A percentile compares a stretch with the other conserved stretches of the same genome.
These are phyloP conservation scores for Neodiprion fabricii DNA, from an alignment of 1,140 invertebrate species.

Conservation along the genomic window DNA sequence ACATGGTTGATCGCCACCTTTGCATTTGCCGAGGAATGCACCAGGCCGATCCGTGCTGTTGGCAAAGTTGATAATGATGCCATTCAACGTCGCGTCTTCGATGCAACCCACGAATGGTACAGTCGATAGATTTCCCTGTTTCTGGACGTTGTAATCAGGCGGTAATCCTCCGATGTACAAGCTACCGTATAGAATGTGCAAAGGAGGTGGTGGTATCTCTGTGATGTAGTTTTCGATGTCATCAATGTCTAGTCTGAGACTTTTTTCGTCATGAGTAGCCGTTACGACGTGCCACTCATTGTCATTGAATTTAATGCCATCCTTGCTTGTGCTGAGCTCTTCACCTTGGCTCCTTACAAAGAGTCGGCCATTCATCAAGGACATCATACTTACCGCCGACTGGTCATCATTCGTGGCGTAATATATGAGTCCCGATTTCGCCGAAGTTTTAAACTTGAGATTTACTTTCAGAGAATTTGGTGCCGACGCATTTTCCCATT, in stretches of 20 bases:
- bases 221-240: conserved; percentile 72
- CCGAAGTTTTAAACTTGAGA: conserved; percentile 88
- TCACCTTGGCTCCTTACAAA: conserved; percentile 73
- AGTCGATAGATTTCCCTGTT: conserved; percentile 49
- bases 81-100: conserved; percentile 85
- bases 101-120: conserved; percentile 82
- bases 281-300: conserved; percentile 93
- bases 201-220: conserved; percentile 63
- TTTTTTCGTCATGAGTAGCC: conserved; percentile 71
- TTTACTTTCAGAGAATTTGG: conserved; percentile 75
- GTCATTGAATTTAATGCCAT: conserved; percentile 78
- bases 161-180: conserved; percentile 89
- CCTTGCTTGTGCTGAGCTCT: conserved; percentile 65
- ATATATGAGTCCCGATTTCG: conserved; percentile 78
- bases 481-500: conserved; percentile 65
- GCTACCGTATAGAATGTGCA: conserved; percentile 69
- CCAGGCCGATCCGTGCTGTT: conserved; percentile 69
- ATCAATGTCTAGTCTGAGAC: conserved; percentile 81
- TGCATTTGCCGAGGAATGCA: conserved; percentile 74
- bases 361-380: conserved; percentile 73
- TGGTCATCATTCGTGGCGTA: conserved; percentile 74
- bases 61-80: conserved; percentile 82
- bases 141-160: conserved; percentile 59
- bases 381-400: conserved; percentile 70
- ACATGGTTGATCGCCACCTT: conserved; percentile 35